These are phyloP conservation scores for Colletes gigas DNA, from an alignment of 1,140 invertebrate species.

Conservation along the genomic window DNA sequence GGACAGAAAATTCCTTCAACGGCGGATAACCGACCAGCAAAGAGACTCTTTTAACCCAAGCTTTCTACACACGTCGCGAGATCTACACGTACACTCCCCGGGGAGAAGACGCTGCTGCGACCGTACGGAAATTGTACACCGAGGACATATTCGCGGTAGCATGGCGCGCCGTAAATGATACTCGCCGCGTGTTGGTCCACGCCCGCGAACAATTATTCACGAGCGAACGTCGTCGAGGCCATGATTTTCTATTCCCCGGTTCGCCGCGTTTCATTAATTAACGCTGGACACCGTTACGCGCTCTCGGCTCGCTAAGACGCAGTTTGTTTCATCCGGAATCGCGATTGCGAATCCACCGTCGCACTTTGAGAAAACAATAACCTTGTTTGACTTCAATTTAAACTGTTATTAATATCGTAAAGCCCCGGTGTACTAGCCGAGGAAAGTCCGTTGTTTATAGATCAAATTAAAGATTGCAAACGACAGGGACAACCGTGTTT, in stretches of 20 bases:
- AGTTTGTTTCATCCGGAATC: too few relatives aligned
- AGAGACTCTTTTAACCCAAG: not conserved
- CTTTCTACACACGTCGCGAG: not conserved
- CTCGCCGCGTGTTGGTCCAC: not conserved
- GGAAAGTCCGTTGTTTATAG: too few relatives aligned
- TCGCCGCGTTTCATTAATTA: constrained; percentile 31
- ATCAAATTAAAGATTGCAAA: too few relatives aligned
- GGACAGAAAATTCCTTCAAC: too few relatives aligned
- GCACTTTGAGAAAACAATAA: too few relatives aligned
- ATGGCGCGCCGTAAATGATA: constrained; percentile 18
- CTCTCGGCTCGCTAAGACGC: not conserved
- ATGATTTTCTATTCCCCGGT: constrained; percentile 12
- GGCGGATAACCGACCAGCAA: not conserved
- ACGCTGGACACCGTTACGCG: not conserved
- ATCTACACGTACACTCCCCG: not conserved
- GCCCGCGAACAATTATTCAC: constrained; percentile 12
- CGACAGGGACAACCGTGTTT: too few relatives aligned
- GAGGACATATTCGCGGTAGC: constrained; percentile 7
- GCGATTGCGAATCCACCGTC: too few relatives aligned
- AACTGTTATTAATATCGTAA: too few relatives aligned
- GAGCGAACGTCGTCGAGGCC: not conserved
- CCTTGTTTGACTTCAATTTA: too few relatives aligned
- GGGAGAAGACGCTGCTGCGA: constrained; percentile 18
- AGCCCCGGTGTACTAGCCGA: too few relatives aligned
- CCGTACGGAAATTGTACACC: constrained; percentile 18